Percentiles rank a stretch among this genome's conserved stretches.
Conservation (phyloP, 1,140 invertebrate genomes). For the Ostrea edulis region DNA sequence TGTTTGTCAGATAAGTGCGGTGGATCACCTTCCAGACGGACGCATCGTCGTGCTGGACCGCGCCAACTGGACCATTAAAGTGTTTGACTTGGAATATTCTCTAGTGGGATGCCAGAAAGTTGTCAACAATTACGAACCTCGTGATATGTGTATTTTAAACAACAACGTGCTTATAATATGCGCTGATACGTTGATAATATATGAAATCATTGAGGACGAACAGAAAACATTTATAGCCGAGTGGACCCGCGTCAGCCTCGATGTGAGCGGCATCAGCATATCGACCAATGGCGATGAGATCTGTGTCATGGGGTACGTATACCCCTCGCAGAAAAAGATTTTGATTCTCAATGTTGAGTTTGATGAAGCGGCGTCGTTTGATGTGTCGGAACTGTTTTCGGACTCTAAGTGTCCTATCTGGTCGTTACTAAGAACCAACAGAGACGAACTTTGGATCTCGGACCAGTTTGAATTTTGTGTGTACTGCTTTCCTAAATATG, state of each 20-base stretch:
- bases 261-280: background rate
- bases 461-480: slow-evolving; percentile 17
- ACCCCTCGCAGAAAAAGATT: slow-evolving; percentile 21
- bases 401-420: slow-evolving; percentile 12
- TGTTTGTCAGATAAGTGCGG: background rate
- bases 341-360: slow-evolving; percentile 6
- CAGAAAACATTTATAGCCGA: background rate
- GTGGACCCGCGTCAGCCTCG: background rate
- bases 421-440: background rate
- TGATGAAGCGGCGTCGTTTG: background rate
- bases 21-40: background rate
- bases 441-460: background rate
- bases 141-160: slow-evolving; percentile 15
- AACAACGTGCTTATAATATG: slow-evolving; percentile 9
- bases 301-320: background rate
- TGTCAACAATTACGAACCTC: background rate
- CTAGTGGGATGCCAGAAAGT: background rate
- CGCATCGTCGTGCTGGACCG: slow-evolving; percentile 6
- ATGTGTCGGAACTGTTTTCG: background rate
- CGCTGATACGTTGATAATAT: background rate
- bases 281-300: background rate
- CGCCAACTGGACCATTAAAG: slow-evolving; percentile 9
- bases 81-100: slow-evolving; percentile 13
- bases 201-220: slow-evolving; percentile 13
- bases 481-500: slow-evolving; percentile 12